Evolutionary conservation across 1,140 invertebrate species (phyloP).

Genomic region (Coenobita brevimanus): DNA sequence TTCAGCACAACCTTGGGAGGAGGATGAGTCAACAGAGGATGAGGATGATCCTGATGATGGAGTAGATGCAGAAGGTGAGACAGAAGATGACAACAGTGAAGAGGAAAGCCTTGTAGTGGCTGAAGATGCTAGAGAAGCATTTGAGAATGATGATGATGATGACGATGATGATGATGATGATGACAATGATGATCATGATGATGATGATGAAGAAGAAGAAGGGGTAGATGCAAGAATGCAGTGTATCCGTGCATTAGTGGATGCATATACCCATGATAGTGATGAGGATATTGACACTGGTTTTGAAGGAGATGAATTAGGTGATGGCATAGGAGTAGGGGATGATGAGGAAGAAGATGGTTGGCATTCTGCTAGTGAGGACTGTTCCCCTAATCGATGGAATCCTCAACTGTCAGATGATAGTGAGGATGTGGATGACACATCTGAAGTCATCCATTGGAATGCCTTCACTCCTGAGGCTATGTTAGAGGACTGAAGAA

Average conservation of each 20-base stretch:
- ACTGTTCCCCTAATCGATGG: neutral
- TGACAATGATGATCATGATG: neutral
- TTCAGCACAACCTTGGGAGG: too few species aligned
- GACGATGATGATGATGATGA: neutral
- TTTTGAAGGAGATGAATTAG: neutral
- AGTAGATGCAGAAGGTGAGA: neutral
- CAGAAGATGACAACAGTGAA: neutral
- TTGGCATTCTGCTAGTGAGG: constrained; percentile 7
- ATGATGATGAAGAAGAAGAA: neutral
- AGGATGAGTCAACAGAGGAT: neutral
- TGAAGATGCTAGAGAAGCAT: neutral
- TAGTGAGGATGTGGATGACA: too few species aligned
- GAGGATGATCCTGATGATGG: neutral
- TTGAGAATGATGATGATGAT: neutral
- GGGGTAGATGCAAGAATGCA: too few species aligned
- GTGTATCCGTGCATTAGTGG: too few species aligned
- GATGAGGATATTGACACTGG: neutral
- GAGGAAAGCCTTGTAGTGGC: neutral
- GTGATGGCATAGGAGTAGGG: neutral
- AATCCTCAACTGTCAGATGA: too few species aligned
- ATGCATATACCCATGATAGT: too few species aligned
- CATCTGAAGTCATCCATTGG: too few species aligned
- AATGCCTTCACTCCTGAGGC: too few species aligned
- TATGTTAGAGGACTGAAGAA: too few species aligned
- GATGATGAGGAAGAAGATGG: constrained; percentile 2